These are phyloP conservation scores for Casuarius casuarius DNA, from an alignment of 2,113 vertebrate species.

Conservation along the genomic window DNA sequence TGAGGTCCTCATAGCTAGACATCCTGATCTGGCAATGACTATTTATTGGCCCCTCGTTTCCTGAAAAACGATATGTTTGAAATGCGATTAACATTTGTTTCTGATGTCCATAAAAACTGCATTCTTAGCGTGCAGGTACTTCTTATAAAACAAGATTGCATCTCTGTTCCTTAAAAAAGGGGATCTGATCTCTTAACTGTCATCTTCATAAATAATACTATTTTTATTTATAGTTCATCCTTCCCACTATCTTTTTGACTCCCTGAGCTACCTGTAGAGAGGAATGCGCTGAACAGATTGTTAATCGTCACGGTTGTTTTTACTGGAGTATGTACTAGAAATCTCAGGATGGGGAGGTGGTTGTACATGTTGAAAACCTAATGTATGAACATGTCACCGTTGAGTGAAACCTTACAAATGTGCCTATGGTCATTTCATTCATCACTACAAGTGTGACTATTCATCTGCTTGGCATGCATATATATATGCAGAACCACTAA, in stretches of 20 bases:
- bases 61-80: neutral
- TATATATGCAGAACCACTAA: neutral
- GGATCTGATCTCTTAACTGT: neutral
- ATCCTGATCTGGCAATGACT: neutral
- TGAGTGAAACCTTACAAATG: neutral
- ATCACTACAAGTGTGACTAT: neutral
- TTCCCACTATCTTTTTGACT: neutral
- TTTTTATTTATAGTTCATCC: neutral
- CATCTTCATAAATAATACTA: rapidly evolving
- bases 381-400: neutral
- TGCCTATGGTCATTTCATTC: conserved; percentile 1
- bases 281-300: neutral
- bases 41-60: neutral
- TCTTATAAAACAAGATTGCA: neutral
- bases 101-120: neutral
- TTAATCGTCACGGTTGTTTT: neutral
- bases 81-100: neutral
- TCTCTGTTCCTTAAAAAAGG: neutral
- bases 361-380: neutral
- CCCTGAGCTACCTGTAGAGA: neutral
- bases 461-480: neutral
- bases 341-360: neutral
- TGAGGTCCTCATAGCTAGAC: rapidly evolving
- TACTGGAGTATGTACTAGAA: neutral
- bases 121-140: neutral